Evolutionary conservation across 2,113 vertebrate species (phyloP).

Genomic region (Synchiropus splendidus): DNA sequence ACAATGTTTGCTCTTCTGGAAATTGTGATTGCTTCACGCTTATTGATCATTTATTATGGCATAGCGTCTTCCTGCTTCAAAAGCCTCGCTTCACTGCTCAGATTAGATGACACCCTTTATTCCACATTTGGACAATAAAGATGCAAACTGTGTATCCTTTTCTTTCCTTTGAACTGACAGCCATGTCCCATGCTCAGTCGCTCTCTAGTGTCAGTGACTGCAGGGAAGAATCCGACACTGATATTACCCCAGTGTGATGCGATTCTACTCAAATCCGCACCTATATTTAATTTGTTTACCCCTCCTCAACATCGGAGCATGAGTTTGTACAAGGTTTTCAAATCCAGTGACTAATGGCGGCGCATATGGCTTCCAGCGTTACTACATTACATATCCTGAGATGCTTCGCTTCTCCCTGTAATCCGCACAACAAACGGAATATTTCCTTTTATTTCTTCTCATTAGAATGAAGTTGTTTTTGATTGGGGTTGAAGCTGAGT

Average conservation of each 20-base stretch:
- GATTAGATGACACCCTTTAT: conserved; percentile 8
- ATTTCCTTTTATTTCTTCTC: not conserved
- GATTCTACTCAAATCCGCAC: conserved; percentile 31
- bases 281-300: conserved; percentile 34
- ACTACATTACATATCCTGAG: not conserved
- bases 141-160: conserved; percentile 20
- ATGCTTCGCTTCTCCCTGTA: no score
- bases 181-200: conserved; percentile 39
- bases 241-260: conserved; percentile 39
- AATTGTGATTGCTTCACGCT: no score
- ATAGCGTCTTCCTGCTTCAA: no score
- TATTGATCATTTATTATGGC: no score
- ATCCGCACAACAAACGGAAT: not conserved
- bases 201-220: conserved; percentile 37
- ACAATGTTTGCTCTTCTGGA: no score
- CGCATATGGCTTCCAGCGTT: conserved; percentile 14
- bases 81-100: no score
- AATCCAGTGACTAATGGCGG: conserved; percentile 19
- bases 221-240: conserved; percentile 30
- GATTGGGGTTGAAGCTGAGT: not conserved
- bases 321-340: conserved; percentile 13
- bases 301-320: conserved; percentile 11
- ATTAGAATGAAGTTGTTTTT: no score
- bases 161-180: conserved; percentile 22
- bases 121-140: conserved; percentile 21